Evolutionary conservation across 2,888 invertebrate genomes (phyloP).

Genomic region (Temnothorax ravouxi): DNA sequence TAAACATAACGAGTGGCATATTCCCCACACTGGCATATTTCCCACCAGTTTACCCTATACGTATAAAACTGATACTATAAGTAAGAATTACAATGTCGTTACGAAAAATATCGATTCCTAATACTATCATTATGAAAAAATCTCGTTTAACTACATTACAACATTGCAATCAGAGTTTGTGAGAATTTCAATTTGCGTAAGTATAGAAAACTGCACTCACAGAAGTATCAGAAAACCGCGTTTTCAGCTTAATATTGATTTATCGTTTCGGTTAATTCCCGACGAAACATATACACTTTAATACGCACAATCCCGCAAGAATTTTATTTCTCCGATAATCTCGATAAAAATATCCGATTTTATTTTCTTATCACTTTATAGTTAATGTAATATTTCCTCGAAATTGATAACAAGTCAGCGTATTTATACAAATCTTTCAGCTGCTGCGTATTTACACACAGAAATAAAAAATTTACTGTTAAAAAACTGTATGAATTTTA

Average conservation of each 20-base stretch:
- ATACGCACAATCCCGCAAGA: conserved; percentile 25
- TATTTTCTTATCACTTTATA: conserved; percentile 16
- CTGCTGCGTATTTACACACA: conserved; percentile 24
- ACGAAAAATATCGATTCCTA: conserved; percentile 38
- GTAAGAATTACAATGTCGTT: conserved; percentile 12
- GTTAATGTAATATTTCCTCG: conserved; percentile 13
- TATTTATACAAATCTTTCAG: conserved; percentile 48
- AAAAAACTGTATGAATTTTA: neutral
- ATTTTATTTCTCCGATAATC: conserved; percentile 45
- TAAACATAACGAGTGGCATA: too few relatives aligned
- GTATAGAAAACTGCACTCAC: conserved; percentile 46
- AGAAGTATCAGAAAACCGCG: conserved; percentile 41
- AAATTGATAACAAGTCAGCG: conserved; percentile 29
- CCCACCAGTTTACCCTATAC: neutral
- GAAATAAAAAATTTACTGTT: neutral
- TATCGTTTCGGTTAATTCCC: conserved; percentile 47
- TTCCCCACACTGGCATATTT: too few relatives aligned
- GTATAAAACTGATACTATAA: conserved; percentile 18
- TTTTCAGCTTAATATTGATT: conserved; percentile 43
- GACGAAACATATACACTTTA: conserved; percentile 31
- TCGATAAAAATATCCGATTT: conserved; percentile 33
- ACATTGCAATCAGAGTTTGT: conserved; percentile 38
- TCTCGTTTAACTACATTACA: conserved; percentile 35
- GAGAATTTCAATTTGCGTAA: conserved; percentile 53
- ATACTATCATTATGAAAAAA: conserved; percentile 39